A percentile compares a stretch with the other conserved stretches of the same genome.
Conservation (phyloP, 2,113 vertebrate genomes). For the Alces alces region DNA sequence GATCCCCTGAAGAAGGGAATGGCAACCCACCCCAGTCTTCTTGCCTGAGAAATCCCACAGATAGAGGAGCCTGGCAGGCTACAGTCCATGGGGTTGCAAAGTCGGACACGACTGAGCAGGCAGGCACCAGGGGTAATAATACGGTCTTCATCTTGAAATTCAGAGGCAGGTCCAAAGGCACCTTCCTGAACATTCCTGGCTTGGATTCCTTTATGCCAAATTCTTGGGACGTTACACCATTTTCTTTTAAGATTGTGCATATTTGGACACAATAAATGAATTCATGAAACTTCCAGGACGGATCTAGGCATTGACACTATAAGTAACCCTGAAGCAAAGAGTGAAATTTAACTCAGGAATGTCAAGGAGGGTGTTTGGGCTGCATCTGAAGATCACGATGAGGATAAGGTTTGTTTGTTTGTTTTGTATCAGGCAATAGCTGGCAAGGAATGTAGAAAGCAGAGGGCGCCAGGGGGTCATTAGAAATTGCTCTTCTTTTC, state of each 20-base stretch:
- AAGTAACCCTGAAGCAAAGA: background rate
- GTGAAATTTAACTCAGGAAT: background rate
- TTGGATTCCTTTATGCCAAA: background rate
- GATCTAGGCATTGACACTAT: background rate
- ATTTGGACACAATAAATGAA: background rate
- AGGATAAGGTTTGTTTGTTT: background rate
- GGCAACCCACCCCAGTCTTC: background rate
- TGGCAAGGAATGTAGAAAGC: background rate
- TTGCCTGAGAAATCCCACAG: background rate
- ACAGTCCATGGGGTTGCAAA: background rate
- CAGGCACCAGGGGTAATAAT: background rate
- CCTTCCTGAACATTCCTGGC: background rate
- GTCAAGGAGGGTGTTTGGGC: background rate
- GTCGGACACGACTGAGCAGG: background rate
- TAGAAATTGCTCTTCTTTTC: slow-evolving; percentile 44
- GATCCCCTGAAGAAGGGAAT: background rate
- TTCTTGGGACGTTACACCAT: too few species aligned
- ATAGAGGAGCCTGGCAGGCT: background rate
- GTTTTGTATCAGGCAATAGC: background rate
- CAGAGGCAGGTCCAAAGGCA: background rate
- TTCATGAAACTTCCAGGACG: background rate
- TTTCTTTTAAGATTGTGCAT: background rate
- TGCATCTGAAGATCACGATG: background rate
- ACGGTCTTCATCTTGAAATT: background rate
- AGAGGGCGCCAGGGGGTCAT: background rate